Base-by-base conservation (phyloP, 2,888 invertebrate genomes). In the Drosophila phalerata region DNA sequence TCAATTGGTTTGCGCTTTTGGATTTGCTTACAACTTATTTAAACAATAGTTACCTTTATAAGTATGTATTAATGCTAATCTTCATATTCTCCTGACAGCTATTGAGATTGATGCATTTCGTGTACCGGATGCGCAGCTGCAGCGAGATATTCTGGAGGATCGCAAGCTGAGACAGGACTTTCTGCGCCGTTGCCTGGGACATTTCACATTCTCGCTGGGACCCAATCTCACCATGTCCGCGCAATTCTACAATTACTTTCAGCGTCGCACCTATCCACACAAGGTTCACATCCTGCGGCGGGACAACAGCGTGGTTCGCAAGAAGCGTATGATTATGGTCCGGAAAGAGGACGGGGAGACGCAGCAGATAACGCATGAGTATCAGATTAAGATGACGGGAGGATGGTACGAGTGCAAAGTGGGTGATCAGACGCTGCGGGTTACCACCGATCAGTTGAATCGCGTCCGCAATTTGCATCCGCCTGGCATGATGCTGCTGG, bases 161-260 rank as follows among this genome's bases (percentile, higher is more conserved):
- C 92, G 95, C 38, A 94, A 96, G 79, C 92, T 94, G 71, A 93
- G 94, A 48, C 94, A 95, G 81, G 94, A 95, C 77, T 94, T 95
- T 88, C 93, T 95, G 52, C 94, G 95, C 75, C 92, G 95, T 63
- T 95, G 95, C 25, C 89, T 94, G 49, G 94, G 95, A 3, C 93
- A 94, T 78, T 90, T 96, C 19, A 93, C 92, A 47, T 94, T 96
- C 83, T 93, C 93, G 62, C 92, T 96, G 47, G 95, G 95, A 0
- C 93, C 94, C 49, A 94, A 93, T 78, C 86, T 95, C 10, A 91
- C 93, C 17, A 92, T 96, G 56, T 94, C 95, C 2, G 95, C 95
- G 32, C 94, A 94, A 73, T 93, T 96, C 79, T 96, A 94, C 77
- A 94, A 93, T 67, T 92, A 91, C 53, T 91, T 90, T 25, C 83